Evolutionary conservation across 2,113 vertebrate species (phyloP).

Genomic region (Conger conger): DNA sequence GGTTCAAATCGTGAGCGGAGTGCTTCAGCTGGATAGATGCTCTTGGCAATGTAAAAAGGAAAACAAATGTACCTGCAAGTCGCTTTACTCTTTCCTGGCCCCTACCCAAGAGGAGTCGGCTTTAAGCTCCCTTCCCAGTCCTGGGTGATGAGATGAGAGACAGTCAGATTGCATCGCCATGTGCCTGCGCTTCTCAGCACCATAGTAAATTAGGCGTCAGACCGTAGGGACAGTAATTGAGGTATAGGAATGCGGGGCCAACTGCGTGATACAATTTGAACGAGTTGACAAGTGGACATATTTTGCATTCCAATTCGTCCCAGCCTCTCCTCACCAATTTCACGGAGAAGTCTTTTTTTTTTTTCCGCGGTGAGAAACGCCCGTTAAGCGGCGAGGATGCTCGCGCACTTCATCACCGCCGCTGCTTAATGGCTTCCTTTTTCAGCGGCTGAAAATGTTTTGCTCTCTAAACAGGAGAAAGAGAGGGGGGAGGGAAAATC

Average conservation of each 20-base stretch:
- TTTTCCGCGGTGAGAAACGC: not conserved
- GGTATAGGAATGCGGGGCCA: not conserved
- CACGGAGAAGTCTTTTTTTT: not conserved
- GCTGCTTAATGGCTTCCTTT: not conserved
- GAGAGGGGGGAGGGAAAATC: not conserved
- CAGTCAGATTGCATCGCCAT: not conserved
- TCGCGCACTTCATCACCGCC: not conserved
- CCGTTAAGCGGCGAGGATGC: not conserved
- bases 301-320: conserved; percentile 3
- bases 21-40: not conserved
- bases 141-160: not conserved
- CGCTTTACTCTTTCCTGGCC: not conserved
- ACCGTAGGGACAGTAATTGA: not conserved
- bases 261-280: not conserved
- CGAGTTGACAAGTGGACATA: not conserved
- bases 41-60: not conserved
- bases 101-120: not conserved
- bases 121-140: not conserved
- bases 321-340: not conserved
- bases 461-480: not conserved
- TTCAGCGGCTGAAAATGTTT: not conserved
- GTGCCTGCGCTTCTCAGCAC: not conserved
- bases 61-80: not conserved
- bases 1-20: not conserved
- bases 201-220: conserved; percentile 2